Percentiles rank a stretch among this genome's conserved stretches.
These are phyloP conservation scores for Agonopterix subpropinquella DNA, from an alignment of 2,888 invertebrate species.

Conservation along the genomic window DNA sequence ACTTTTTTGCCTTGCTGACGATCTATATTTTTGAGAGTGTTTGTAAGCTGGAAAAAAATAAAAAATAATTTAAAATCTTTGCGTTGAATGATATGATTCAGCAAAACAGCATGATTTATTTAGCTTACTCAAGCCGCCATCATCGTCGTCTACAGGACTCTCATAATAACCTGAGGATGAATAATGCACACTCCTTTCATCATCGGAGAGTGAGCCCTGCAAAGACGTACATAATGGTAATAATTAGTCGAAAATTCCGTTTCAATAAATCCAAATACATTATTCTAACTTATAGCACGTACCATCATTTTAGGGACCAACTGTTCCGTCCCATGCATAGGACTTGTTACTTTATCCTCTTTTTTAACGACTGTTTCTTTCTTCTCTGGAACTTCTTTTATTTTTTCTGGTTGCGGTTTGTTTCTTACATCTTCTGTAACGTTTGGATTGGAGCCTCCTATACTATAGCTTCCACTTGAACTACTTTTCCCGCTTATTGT, in stretches of 20 bases:
- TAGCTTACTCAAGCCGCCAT: slow-evolving; percentile 65
- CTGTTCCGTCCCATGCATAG: slow-evolving; percentile 44
- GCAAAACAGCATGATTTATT: neutral
- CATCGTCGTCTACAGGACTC: slow-evolving; percentile 80
- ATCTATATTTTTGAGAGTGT: slow-evolving; percentile 68
- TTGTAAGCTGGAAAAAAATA: slow-evolving; percentile 54
- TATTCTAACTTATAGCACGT: slow-evolving; percentile 7
- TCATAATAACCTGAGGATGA: slow-evolving; percentile 86
- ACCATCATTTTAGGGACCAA: slow-evolving; percentile 63
- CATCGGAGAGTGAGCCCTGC: slow-evolving; percentile 79
- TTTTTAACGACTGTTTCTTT: slow-evolving; percentile 28
- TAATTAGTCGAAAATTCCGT: no score
- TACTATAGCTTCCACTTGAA: slow-evolving; percentile 70
- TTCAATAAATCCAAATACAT: no score
- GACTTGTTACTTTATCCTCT: slow-evolving; percentile 36
- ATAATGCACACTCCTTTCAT: slow-evolving; percentile 82
- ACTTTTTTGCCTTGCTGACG: slow-evolving; percentile 54
- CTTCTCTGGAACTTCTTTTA: slow-evolving; percentile 38
- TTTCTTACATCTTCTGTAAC: slow-evolving; percentile 46
- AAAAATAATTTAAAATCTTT: slow-evolving; percentile 1
- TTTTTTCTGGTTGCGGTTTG: slow-evolving; percentile 44
- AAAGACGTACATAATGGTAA: slow-evolving; percentile 13
- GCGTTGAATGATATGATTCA: neutral
- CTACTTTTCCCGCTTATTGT: slow-evolving; percentile 66
- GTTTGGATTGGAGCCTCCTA: slow-evolving; percentile 66